These are phyloP conservation scores for Atrina japonica DNA, from an alignment of 2,888 invertebrate species.

Conservation along the genomic window DNA sequence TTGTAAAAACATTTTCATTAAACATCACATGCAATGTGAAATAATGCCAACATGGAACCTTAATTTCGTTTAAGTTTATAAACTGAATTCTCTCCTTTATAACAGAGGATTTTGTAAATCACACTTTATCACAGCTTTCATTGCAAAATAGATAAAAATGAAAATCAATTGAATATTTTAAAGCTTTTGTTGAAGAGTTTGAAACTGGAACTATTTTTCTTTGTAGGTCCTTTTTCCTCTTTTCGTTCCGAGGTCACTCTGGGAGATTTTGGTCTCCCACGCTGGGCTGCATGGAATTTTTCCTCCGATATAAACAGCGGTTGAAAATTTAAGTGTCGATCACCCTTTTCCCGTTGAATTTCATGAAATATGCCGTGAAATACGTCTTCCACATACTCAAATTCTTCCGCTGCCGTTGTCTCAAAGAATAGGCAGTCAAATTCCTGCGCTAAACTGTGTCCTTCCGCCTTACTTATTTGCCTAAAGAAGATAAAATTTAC, in stretches of 20 bases:
- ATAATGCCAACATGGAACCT: no score
- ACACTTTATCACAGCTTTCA: no score
- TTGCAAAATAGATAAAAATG: background rate
- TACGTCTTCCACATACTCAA: constrained; percentile 76
- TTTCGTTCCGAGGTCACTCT: constrained; percentile 64
- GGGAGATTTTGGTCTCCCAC: constrained; percentile 68
- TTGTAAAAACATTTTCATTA: no score
- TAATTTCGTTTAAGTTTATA: no score
- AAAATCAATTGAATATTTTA: constrained; percentile 73
- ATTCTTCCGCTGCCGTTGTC: constrained; percentile 80
- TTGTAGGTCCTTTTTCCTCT: constrained; percentile 64
- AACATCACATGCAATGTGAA: no score
- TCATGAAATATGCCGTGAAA: constrained; percentile 77
- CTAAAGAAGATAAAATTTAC: constrained; percentile 51
- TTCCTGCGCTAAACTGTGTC: constrained; percentile 72
- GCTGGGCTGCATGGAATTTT: constrained; percentile 51
- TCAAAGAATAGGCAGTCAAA: constrained; percentile 79
- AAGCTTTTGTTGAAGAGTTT: constrained; percentile 74
- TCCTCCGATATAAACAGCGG: constrained; percentile 78
- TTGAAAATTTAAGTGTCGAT: constrained; percentile 71
- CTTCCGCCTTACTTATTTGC: constrained; percentile 75
- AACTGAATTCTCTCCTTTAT: no score
- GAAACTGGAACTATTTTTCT: constrained; percentile 70
- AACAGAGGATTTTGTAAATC: no score
- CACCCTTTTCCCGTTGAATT: constrained; percentile 74